phyloP scores from a whole-genome alignment of 2,797 vertebrate species.

The Hydrocynus forskahlii region DNA sequence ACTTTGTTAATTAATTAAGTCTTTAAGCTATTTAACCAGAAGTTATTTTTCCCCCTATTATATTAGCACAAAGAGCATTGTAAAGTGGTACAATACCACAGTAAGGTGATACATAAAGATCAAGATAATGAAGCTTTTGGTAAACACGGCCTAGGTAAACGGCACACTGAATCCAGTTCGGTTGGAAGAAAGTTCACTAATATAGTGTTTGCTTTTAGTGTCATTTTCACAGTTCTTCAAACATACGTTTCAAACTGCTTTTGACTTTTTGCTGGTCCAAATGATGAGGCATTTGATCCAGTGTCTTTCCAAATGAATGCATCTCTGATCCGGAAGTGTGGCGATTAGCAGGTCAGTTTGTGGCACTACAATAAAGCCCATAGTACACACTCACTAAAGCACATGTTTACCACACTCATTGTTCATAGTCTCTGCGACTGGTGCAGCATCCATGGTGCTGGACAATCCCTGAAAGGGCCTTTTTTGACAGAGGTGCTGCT shows the following conservation, averaged over 20 bases:
- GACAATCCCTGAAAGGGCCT: neutral
- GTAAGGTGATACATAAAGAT: neutral
- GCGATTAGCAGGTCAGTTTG: neutral
- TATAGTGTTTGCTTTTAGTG: neutral
- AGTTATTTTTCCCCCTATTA: neutral
- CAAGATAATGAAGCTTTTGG: neutral
- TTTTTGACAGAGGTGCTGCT: neutral
- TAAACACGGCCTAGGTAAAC: neutral
- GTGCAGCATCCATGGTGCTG: neutral
- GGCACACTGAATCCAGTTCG: neutral
- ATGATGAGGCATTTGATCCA: too few species aligned
- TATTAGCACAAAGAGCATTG: neutral
- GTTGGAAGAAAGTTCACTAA: neutral
- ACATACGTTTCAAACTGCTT: neutral
- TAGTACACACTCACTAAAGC: neutral
- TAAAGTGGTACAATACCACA: neutral
- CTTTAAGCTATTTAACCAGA: constrained; percentile 8
- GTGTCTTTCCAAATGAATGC: neutral
- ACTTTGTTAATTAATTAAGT: neutral
- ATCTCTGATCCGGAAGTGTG: neutral
- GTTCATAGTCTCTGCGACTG: neutral
- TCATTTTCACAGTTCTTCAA: neutral
- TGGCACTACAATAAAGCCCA: neutral
- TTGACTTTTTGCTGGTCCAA: neutral
- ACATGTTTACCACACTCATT: neutral